A percentile compares a stretch with the other conserved stretches of the same genome.
These are phyloP conservation scores for Timandra comae DNA, from an alignment of 2,888 invertebrate genomes.

Conservation along the genomic window DNA sequence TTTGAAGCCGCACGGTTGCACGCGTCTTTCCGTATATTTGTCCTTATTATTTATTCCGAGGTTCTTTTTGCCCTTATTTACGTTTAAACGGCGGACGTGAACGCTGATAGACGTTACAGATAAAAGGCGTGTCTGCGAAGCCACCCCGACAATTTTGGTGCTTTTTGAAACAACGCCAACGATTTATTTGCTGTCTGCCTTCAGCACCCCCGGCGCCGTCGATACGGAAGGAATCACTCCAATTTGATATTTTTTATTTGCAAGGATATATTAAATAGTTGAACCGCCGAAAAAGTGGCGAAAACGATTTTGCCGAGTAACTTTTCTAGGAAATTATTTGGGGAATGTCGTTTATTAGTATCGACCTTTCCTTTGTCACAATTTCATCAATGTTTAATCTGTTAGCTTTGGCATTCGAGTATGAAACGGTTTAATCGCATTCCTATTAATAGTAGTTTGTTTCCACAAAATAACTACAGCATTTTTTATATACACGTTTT, in stretches of 20 bases:
- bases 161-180: slow-evolving; percentile 68
- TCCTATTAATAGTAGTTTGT: too few relatives aligned
- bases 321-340: slow-evolving; percentile 52
- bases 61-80: slow-evolving; percentile 53
- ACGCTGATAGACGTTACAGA: slow-evolving; percentile 67
- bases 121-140: slow-evolving; percentile 68
- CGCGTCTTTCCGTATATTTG: slow-evolving; percentile 31
- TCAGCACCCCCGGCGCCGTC: slow-evolving; percentile 40
- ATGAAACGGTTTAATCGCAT: too few relatives aligned
- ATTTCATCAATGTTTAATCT: slow-evolving; percentile 42
- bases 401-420: slow-evolving; percentile 29
- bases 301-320: slow-evolving; percentile 51
- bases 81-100: slow-evolving; percentile 43
- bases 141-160: slow-evolving; percentile 57
- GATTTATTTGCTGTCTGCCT: slow-evolving; percentile 66
- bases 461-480: too few relatives aligned
- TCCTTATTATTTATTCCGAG: slow-evolving; percentile 46
- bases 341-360: slow-evolving; percentile 51
- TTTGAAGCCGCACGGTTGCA: slow-evolving; percentile 39
- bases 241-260: slow-evolving; percentile 53
- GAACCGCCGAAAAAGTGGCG: slow-evolving; percentile 49
- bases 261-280: slow-evolving; percentile 41
- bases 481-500: too few relatives aligned
- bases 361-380: slow-evolving; percentile 43
- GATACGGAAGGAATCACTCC: slow-evolving; percentile 57